Percentiles rank a stretch among this genome's conserved stretches.
Evolutionary conservation across 2,797 vertebrate species (phyloP).

Genomic region (Rhinichthys osculus): DNA sequence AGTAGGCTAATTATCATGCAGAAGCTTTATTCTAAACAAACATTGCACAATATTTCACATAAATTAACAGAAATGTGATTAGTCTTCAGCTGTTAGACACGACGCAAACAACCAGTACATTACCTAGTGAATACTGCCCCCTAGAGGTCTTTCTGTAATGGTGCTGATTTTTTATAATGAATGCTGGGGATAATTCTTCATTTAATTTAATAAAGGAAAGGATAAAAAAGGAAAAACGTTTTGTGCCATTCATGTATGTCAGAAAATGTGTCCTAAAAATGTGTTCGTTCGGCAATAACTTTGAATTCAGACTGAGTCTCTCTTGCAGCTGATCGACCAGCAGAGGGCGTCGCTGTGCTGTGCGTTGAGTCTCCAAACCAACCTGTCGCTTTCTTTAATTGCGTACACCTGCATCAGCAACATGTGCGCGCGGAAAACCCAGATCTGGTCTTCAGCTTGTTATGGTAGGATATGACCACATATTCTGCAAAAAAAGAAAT

Average conservation of each 20-base stretch:
- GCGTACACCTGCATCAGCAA: not conserved
- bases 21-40: not conserved
- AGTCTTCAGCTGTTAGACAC: not conserved
- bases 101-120: not conserved
- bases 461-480: not conserved
- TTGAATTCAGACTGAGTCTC: not conserved
- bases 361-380: not conserved
- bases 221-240: not conserved
- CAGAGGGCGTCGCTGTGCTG: slow-evolving; percentile 56
- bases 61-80: not conserved
- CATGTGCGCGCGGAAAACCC: not conserved
- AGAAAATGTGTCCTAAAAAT: not conserved
- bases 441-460: not conserved
- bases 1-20: not conserved
- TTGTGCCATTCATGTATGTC: not conserved
- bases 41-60: not conserved
- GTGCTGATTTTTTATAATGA: not conserved
- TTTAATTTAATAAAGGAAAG: not conserved
- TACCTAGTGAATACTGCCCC: slow-evolving; percentile 59
- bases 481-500: not conserved
- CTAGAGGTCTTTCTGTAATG: slow-evolving; percentile 49
- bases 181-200: no score
- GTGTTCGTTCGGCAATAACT: not conserved
- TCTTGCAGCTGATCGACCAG: slow-evolving; percentile 51
- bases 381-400: not conserved